These are phyloP conservation scores for Camponotus fellah DNA, from an alignment of 2,888 invertebrate species.

Conservation along the genomic window DNA sequence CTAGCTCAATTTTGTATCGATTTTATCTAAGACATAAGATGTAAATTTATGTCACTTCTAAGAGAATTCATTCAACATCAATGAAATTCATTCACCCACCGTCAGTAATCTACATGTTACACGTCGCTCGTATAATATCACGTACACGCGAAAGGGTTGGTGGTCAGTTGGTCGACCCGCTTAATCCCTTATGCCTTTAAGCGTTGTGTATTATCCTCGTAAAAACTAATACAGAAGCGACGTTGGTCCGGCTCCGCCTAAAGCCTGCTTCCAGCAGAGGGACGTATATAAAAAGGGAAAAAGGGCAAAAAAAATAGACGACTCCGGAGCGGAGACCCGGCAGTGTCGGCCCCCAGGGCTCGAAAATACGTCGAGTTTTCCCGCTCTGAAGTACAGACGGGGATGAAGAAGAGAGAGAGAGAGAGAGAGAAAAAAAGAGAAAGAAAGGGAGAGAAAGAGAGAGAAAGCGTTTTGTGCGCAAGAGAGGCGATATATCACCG, in stretches of 20 bases:
- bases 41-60: constrained; percentile 15
- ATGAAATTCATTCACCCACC: not conserved
- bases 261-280: constrained; percentile 78
- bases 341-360: constrained; percentile 72
- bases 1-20: not conserved
- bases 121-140: constrained; percentile 46
- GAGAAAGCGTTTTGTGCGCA: constrained; percentile 67
- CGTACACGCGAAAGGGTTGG: constrained; percentile 65
- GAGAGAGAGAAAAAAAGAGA: constrained; percentile 54
- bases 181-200: constrained; percentile 86
- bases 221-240: constrained; percentile 85
- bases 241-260: constrained; percentile 78
- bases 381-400: constrained; percentile 55
- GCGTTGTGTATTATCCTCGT: constrained; percentile 86
- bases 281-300: constrained; percentile 67
- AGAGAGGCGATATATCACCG: constrained; percentile 81
- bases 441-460: constrained; percentile 52
- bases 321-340: constrained; percentile 66
- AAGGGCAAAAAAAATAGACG: constrained; percentile 71
- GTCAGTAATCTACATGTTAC: constrained; percentile 46
- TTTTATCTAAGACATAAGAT: not conserved
- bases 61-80: not conserved
- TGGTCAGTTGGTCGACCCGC: constrained; percentile 75
- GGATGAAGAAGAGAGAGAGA: constrained; percentile 54
- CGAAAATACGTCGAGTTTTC: constrained; percentile 76